phyloP scores from a whole-genome alignment of 2,113 vertebrate genomes.

The Tragelaphus buxtoni region DNA sequence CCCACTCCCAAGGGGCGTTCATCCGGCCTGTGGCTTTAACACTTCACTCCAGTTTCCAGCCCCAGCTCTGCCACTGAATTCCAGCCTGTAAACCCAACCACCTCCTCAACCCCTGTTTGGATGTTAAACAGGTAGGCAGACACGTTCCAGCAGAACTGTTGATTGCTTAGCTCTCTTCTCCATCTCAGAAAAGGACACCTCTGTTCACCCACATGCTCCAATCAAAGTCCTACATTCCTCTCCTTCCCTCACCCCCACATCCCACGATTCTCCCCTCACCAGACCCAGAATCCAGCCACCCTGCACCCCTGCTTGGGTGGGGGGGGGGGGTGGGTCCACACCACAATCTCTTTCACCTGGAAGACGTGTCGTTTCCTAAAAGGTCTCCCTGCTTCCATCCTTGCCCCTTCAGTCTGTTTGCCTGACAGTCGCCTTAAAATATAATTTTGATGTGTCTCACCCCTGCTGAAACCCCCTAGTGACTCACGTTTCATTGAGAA shows the following conservation, averaged over 20 bases:
- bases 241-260: not conserved
- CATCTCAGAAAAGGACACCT: not conserved
- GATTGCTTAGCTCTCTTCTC: not conserved
- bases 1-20: not conserved
- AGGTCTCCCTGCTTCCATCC: not conserved
- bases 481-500: not conserved
- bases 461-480: not conserved
- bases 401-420: not conserved
- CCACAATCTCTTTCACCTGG: not conserved
- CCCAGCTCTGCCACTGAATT: not conserved
- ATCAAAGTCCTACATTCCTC: not conserved
- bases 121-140: not conserved
- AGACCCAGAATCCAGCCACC: not conserved
- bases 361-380: not conserved
- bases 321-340: rapidly evolving
- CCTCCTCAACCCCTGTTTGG: not conserved
- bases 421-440: not conserved
- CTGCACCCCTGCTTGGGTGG: no score
- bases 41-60: not conserved
- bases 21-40: not conserved
- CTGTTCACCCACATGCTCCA: not conserved
- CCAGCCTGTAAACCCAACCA: not conserved
- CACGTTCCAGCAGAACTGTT: not conserved
- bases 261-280: not conserved
- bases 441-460: not conserved